Evolutionary conservation across 1,140 invertebrate genomes (phyloP).

Genomic region (Drosophila sp.): DNA sequence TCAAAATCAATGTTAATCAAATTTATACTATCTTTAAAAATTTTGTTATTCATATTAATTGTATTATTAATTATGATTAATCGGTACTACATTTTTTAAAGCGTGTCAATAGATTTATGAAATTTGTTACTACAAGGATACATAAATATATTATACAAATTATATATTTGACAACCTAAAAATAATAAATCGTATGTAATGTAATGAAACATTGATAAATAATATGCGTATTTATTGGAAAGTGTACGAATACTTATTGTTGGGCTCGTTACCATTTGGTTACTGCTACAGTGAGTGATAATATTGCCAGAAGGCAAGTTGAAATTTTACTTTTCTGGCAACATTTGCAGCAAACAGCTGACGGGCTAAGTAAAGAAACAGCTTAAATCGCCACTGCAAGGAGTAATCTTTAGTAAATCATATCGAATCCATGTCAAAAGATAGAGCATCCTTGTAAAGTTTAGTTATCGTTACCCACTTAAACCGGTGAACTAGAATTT

Average conservation of each 20-base stretch:
- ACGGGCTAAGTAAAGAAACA: conserved; percentile 1
- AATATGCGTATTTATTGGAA: neutral
- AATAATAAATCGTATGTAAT: too few species aligned
- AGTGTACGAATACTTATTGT: neutral
- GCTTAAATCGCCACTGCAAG: neutral
- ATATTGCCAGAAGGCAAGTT: neutral
- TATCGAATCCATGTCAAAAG: neutral
- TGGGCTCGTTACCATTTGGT: neutral
- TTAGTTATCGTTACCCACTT: neutral
- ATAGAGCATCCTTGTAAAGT: neutral
- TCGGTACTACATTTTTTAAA: too few species aligned
- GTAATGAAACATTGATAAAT: too few species aligned
- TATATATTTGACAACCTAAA: too few species aligned
- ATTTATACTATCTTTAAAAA: too few species aligned
- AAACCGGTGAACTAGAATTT: neutral
- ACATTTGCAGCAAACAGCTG: neutral
- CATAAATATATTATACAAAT: too few species aligned
- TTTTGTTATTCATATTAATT: too few species aligned
- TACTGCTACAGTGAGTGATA: neutral
- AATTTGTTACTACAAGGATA: too few species aligned
- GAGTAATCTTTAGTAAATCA: neutral
- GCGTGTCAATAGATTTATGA: too few species aligned
- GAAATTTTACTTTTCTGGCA: neutral
- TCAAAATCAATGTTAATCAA: too few species aligned
- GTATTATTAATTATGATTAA: too few species aligned